Evolutionary conservation across 2,113 vertebrate genomes (phyloP), one percentile per base, ranked within the genome.

Genomic region (Gadus chalcogrammus): DNA sequence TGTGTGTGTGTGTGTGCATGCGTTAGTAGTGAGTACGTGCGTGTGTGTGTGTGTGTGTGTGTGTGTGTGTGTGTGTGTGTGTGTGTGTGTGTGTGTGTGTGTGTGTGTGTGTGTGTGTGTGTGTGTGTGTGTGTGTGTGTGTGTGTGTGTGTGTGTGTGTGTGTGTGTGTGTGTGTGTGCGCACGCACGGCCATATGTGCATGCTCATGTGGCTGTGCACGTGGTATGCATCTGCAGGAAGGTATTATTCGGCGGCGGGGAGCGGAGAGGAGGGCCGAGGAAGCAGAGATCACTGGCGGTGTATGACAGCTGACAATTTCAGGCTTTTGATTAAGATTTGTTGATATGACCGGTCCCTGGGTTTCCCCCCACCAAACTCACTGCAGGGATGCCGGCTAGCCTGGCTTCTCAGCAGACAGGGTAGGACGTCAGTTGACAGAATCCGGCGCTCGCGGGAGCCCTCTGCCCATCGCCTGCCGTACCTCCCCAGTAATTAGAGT

Each of bases 231-330:
- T 68, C 62, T 73, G 73, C 52, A 70, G 66, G 27, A 7, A 68
- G 70, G 75, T 79, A 82, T 85, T 78, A 83, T 86, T 83, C 78
- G 82, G 59, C 28, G 80, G 76, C 61, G 72, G 79, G 77, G 87
- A 83, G 3, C 15, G n/a, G 55, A 58, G 55, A 58, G 55, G 42
- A 58, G 55, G n/a, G 16, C 5, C 1, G 5, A 77, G 86, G 86
- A 82, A 88, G 88, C 87, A 90, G 86, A 90, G 91, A 92, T 91
- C 84, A 88, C 85, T 88, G 84, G 90, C 87, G 88, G 85, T 91
- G 85, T 91, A 83, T 91, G 91, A 92, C 91, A 92, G 91, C 90
- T 93, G 91, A 93, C 90, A 92, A 90, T 92, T 93, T 88, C 77
- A 77, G 77, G 76, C 91, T 93, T 93, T 93, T 93, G 91, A 93